phyloP scores from a whole-genome alignment of 2,113 vertebrate species.

The Apteryx owenii region DNA sequence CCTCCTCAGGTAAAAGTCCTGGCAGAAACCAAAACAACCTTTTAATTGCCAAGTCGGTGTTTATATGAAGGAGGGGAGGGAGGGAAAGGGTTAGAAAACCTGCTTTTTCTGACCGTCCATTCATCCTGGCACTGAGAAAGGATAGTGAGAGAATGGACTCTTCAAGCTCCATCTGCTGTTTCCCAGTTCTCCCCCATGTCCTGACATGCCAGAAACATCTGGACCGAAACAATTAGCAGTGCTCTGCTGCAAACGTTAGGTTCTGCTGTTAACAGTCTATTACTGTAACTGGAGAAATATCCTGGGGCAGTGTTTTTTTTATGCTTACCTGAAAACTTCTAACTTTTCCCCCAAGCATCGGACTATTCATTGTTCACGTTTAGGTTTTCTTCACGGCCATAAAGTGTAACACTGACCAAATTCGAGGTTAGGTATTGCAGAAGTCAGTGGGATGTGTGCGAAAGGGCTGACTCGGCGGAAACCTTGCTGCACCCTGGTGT shows the following conservation, averaged over 20 bases:
- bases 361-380: not conserved
- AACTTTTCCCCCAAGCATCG: not conserved
- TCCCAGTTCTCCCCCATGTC: not conserved
- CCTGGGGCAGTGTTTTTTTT: not conserved
- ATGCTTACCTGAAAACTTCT: not conserved
- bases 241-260: not conserved
- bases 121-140: not conserved
- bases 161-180: not conserved
- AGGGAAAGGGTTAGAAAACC: not conserved
- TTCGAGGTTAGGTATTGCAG: not conserved
- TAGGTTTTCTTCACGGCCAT: not conserved
- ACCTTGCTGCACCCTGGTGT: not conserved
- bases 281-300: not conserved
- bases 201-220: not conserved
- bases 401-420: not conserved
- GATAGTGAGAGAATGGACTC: not conserved
- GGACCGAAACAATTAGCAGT: not conserved
- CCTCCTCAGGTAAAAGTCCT: not conserved
- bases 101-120: not conserved
- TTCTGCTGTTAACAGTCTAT: not conserved
- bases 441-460: not conserved
- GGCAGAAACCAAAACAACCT: not conserved
- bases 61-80: not conserved
- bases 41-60: not conserved
- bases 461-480: not conserved